Conservation (phyloP, 2,888 invertebrate species). For the Synanthedon myopaeformis region DNA sequence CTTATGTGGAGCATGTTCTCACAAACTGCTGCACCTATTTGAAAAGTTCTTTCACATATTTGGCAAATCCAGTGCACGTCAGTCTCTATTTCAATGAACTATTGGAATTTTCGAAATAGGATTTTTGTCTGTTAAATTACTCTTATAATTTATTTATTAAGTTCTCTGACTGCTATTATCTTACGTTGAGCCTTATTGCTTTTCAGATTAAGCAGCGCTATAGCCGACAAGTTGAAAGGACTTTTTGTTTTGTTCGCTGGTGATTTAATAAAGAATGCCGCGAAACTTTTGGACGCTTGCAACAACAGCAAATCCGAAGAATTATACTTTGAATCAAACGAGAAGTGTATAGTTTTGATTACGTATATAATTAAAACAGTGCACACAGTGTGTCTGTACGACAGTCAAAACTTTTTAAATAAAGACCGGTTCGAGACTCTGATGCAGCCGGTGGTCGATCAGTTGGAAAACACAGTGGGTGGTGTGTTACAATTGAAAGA, state of each 20-base stretch:
- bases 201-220: constrained; percentile 77
- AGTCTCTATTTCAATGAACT: no score
- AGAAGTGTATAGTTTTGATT: constrained; percentile 73
- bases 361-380: constrained; percentile 82
- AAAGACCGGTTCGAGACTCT: constrained; percentile 86
- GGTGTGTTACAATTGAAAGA: constrained; percentile 70
- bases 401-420: constrained; percentile 85
- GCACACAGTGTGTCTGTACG: constrained; percentile 82
- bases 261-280: constrained; percentile 85
- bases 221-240: constrained; percentile 86
- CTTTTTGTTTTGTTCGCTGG: constrained; percentile 92
- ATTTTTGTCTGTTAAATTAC: constrained; percentile 1
- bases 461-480: constrained; percentile 82
- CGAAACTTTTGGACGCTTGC: constrained; percentile 76
- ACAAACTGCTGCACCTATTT: no score
- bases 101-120: background rate
- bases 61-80: no score
- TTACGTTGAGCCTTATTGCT: background rate
- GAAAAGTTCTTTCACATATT: no score
- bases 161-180: constrained; percentile 1
- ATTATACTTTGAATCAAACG: constrained; percentile 63
- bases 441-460: constrained; percentile 90
- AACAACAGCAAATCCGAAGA: constrained; percentile 72
- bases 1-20: no score
- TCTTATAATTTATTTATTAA: background rate